Evolutionary conservation across 1,140 invertebrate genomes (phyloP).

Genomic region (Chironomus tepperi): DNA sequence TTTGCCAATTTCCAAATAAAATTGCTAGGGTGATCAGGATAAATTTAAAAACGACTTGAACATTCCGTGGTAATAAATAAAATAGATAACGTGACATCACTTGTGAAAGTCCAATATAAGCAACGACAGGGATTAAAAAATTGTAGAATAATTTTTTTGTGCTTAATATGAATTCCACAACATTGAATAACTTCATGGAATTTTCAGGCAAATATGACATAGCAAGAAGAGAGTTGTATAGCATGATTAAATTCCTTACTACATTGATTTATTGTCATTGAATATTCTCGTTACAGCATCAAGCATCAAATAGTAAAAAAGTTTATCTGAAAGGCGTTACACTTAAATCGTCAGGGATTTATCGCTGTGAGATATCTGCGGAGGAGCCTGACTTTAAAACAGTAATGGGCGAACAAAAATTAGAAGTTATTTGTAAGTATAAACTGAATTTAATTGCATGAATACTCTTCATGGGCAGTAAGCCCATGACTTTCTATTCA

Average conservation of each 20-base stretch:
- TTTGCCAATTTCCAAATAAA: no score
- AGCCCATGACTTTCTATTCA: no score
- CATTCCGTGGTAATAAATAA: no score
- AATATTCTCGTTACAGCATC: slow-evolving; percentile 41
- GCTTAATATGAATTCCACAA: not conserved
- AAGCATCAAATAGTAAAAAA: slow-evolving; percentile 47
- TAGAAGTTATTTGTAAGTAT: slow-evolving; percentile 65
- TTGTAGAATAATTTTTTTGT: not conserved
- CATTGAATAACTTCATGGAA: slow-evolving; percentile 1
- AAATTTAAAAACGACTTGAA: no score
- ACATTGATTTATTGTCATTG: not conserved
- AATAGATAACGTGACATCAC: no score
- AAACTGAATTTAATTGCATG: no score
- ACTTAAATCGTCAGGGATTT: slow-evolving; percentile 57
- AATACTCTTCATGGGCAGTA: no score
- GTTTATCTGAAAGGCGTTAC: slow-evolving; percentile 54
- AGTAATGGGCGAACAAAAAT: slow-evolving; percentile 53
- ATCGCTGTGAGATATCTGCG: slow-evolving; percentile 67
- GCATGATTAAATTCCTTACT: not conserved
- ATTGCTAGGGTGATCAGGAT: no score
- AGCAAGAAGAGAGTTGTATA: not conserved
- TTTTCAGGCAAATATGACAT: not conserved
- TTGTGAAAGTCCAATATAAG: no score
- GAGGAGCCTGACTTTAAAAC: slow-evolving; percentile 63
- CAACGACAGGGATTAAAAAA: not conserved